Base-by-base conservation (phyloP, 2,888 invertebrate species). In the Acronicta aceris region DNA sequence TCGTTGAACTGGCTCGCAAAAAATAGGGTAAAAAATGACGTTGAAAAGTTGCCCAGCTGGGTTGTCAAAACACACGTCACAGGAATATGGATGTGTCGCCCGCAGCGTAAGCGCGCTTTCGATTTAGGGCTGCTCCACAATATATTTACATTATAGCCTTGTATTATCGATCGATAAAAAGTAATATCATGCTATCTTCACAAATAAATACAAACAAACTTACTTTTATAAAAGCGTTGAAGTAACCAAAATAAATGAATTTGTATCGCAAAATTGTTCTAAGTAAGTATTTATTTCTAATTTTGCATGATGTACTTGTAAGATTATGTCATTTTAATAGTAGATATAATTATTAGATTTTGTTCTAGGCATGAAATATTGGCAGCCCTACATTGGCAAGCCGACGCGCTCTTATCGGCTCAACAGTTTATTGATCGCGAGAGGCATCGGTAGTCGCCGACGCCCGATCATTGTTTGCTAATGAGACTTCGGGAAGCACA, bases 51-150 rank as follows among this genome's bases (percentile, higher is more conserved):
- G 83, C 76, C 78, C 82, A 82, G 84, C 72, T 78, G 69, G 81
- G 85, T 89, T 90, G 92, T 93, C 93, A 92, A 90, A 92, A 90
- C 87, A 89, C 83, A 88, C 92, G 92, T 92, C 92, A 92, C 92
- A 81, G 92, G 92, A 89, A 91, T 92, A 92, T 92, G 84, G 88
- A 92, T 90, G 89, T 89, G 88, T 89, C 88, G 90, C 91, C 90
- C 75, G 87, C 78, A 88, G 91, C 89, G 78, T 47, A 65, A 57
- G 72, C 65, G 66, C 71, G 71, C 75, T 69, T 71, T 65, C 59
- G 68, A 70, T n/a, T 16, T 73, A 85, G 81, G 85, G 84, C 68
- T 82, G 79, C 67, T 76, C 60, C 71, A 46, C 56, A 41, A 50
- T 57, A 54, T 42, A 13, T 59, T 48, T 36, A 43, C 40, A 15